Evolutionary conservation across 2,113 vertebrate species (phyloP), one percentile per base, ranked within the genome.

Genomic region (Hassar affinis): DNA sequence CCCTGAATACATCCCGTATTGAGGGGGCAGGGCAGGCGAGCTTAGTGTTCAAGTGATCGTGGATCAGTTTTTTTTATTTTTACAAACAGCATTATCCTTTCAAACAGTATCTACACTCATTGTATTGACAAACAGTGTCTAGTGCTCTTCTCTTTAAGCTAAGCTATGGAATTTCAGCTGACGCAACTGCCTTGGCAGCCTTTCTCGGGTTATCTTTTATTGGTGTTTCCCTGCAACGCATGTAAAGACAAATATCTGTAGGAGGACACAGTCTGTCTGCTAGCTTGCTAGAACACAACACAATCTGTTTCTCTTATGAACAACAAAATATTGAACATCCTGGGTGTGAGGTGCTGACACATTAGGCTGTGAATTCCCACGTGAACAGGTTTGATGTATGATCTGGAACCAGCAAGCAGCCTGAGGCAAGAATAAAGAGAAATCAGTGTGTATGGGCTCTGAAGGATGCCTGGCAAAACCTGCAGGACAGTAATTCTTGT

Each of bases 291-390:
- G 49, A 56, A 20, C 79, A 71, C 51, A 54, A 38, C 22, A 51
- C 47, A 69, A 81, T 81, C 56, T 81, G 79, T 81, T 71, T 35
- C 51, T 56, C 35, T 38, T 49, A 56, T 38, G 64, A 54, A 81
- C 27, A 66, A 27, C 62, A 61, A 80, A 80, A 80, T 35, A 51
- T 80, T 80, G 27, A 80, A 66, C 61, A 62, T 80, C n/a, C n/a
- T 35, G 30, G 25, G 52, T 77, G 56, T 79, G 54, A 79, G 61
- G 38, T 79, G 77, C 77, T 42, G 57, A 79, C 56, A 79, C 35
- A 61, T 38, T 47, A 18, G 79, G 51, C 51, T 54, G 51, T 71
- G 64, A 71, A 79, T 54, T 81, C 79, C 79, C 64, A 81, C 51
- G 57, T 54, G 35, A 84, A 35, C 82, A 69, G 49, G n/a, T 62